Evolutionary conservation across 64 coral and sea anemone species (phyloP).

Genomic region (Montipora efflorescens): DNA sequence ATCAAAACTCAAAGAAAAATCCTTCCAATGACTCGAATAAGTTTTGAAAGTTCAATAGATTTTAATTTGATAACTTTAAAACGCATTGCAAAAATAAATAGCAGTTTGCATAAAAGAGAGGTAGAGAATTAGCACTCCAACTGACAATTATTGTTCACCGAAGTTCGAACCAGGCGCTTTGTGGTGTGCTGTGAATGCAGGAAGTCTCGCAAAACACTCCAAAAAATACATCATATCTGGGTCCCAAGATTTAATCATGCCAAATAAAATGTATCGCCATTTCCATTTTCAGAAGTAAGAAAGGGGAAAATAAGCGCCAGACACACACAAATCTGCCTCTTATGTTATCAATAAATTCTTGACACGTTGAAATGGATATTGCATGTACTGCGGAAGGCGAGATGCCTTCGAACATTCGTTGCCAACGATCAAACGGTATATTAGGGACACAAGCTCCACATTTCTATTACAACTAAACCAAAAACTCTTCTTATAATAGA

Average conservation of each 20-base stretch:
- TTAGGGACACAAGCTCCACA: not conserved
- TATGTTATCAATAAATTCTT: constrained; percentile 4
- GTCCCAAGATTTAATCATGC: not conserved
- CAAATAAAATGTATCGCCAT: not conserved
- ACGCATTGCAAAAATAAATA: not conserved
- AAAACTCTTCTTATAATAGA: not conserved
- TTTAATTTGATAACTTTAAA: not conserved
- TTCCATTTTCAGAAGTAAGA: not conserved
- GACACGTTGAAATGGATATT: constrained; percentile 57
- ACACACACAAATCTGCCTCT: not conserved
- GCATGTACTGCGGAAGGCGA: constrained; percentile 12
- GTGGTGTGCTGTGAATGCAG: constrained; percentile 25
- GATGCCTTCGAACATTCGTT: constrained; percentile 40
- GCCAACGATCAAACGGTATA: not conserved
- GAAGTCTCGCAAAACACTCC: not conserved
- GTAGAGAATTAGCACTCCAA: not conserved
- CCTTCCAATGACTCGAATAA: not conserved
- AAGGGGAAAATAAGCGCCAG: not conserved
- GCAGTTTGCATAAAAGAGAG: not conserved
- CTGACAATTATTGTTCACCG: not conserved
- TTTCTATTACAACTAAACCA: not conserved
- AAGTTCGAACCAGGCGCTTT: not conserved
- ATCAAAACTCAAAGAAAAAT: constrained; percentile 8
- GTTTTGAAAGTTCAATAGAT: not conserved
- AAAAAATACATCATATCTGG: not conserved